These are phyloP conservation scores for Sandelia bainsii DNA, from an alignment of 2,797 vertebrate genomes.

Conservation along the genomic window DNA sequence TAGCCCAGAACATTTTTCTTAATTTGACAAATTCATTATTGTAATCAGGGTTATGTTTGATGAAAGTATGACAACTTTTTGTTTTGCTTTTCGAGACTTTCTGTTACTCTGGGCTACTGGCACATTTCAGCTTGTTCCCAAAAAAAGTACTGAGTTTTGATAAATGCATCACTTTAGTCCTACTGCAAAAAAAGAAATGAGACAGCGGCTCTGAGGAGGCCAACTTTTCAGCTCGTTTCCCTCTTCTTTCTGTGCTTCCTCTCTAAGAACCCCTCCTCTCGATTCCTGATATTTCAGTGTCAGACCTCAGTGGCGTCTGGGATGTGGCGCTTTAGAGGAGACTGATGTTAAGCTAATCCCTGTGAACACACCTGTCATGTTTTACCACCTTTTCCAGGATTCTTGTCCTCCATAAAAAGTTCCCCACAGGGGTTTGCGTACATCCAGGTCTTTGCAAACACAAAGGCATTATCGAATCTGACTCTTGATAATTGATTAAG, in stretches of 20 bases:
- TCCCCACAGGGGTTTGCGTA: not conserved
- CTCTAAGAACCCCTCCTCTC: too few species aligned
- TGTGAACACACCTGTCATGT: not conserved
- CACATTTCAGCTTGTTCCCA: not conserved
- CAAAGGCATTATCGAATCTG: slow-evolving; percentile 59
- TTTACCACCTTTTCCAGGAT: slow-evolving; percentile 4
- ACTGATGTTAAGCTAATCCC: not conserved
- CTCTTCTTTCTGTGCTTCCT: too few species aligned
- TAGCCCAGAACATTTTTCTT: too few species aligned
- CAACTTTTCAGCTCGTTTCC: slow-evolving; percentile 2
- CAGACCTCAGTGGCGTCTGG: not conserved
- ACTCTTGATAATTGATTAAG: slow-evolving; percentile 72
- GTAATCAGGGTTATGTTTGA: too few species aligned
- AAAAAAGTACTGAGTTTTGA: not conserved
- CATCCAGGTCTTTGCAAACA: slow-evolving; percentile 19
- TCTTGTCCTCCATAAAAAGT: slow-evolving; percentile 1
- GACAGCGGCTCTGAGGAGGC: not conserved
- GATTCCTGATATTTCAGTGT: slow-evolving; percentile 7
- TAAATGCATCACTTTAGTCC: not conserved
- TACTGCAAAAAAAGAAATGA: not conserved
- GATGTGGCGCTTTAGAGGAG: not conserved
- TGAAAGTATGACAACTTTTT: too few species aligned
- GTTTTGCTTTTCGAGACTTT: too few species aligned
- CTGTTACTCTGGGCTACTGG: not conserved
- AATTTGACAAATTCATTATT: too few species aligned